Evolutionary conservation across 2,888 invertebrate species (phyloP).

Genomic region (Pristionchus japonicus): DNA sequence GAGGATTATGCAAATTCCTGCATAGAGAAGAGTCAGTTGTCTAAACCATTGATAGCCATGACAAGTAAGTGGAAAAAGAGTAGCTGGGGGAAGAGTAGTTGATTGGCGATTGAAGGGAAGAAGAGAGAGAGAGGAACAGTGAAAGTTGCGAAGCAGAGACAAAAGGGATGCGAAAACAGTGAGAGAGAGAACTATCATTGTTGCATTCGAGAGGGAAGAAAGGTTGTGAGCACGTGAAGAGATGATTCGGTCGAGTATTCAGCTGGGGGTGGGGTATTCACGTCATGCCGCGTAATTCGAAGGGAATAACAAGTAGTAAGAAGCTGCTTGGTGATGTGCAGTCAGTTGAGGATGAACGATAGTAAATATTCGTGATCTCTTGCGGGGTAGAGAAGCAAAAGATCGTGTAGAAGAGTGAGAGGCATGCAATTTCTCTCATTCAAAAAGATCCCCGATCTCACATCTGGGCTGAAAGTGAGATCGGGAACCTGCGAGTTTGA

Average conservation of each 20-base stretch:
- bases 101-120: slow-evolving; percentile 27
- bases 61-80: neutral
- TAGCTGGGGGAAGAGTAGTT: neutral
- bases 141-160: neutral
- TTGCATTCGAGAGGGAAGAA: neutral
- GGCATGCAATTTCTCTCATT: too few relatives aligned
- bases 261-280: neutral
- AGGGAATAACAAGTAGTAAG: neutral
- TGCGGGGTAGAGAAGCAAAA: too few relatives aligned
- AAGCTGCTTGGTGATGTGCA: neutral
- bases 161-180: neutral
- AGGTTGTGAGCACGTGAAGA: slow-evolving; percentile 17
- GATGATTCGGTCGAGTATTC: neutral
- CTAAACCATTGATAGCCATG: neutral
- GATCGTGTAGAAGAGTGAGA: too few relatives aligned
- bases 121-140: neutral
- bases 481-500: too few relatives aligned
- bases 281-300: slow-evolving; percentile 14
- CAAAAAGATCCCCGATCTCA: neutral
- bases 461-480: neutral
- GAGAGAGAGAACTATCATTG: slow-evolving; percentile 33
- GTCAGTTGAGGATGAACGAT: neutral
- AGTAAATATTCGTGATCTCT: too few relatives aligned
- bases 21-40: neutral
- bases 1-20: neutral